Percentiles rank a stretch among this genome's conserved stretches.
phyloP scores from a whole-genome alignment of 2,797 vertebrate species.

The Perodicticus potto region DNA sequence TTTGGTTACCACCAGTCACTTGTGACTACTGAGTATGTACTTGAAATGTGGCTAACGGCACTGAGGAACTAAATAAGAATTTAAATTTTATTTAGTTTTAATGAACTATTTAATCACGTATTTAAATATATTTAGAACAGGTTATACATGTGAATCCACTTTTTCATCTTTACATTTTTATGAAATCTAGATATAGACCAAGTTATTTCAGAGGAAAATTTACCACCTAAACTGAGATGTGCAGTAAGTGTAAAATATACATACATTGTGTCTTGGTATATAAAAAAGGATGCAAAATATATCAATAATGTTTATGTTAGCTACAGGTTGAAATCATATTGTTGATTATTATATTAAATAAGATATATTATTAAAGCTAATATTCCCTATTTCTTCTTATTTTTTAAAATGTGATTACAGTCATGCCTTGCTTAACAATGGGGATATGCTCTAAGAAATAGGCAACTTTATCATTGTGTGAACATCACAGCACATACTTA shows the following conservation, averaged over 20 bases:
- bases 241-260: neutral
- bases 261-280: neutral
- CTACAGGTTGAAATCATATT: neutral
- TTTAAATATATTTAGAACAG: constrained; percentile 13
- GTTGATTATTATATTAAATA: constrained; percentile 14
- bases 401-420: neutral
- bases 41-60: neutral
- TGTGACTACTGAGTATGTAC: neutral
- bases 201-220: constrained; percentile 32
- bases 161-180: constrained; percentile 17
- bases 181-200: constrained; percentile 37
- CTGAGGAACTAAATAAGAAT: neutral
- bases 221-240: constrained; percentile 11
- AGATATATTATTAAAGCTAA: constrained; percentile 40
- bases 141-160: neutral
- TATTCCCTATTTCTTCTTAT: neutral
- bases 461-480: neutral
- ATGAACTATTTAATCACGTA: constrained; percentile 10
- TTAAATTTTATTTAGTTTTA: neutral
- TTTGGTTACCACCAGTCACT: neutral
- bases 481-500: neutral
- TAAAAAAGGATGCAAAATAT: neutral
- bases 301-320: neutral
- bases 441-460: neutral
- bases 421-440: neutral